Percentiles rank a stretch among this genome's conserved stretches.
phyloP scores from a whole-genome alignment of 2,797 vertebrate genomes.

The Onychomys torridus region DNA sequence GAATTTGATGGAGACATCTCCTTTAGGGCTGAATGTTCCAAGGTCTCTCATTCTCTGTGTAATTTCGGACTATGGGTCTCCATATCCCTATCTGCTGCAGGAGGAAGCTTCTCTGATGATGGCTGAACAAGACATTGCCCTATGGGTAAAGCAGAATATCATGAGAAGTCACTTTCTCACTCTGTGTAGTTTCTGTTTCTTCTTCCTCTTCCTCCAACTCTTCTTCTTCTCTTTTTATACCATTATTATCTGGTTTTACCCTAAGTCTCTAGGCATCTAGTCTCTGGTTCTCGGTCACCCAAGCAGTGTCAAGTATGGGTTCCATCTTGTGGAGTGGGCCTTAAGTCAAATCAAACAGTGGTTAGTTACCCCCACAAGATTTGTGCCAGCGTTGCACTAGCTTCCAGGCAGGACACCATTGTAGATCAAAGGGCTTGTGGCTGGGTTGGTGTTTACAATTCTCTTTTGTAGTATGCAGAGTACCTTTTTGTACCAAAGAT shows the following conservation, averaged over 20 bases:
- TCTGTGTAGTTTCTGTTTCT: no score
- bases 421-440: not conserved
- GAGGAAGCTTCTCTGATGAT: not conserved
- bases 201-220: no score
- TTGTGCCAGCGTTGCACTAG: no score
- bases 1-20: not conserved
- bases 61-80: not conserved
- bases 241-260: not conserved
- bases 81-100: not conserved
- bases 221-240: no score
- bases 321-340: not conserved
- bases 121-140: not conserved
- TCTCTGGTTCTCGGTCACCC: not conserved
- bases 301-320: no score
- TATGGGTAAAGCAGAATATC: not conserved
- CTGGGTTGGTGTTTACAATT: not conserved
- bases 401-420: not conserved
- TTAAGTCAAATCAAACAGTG: not conserved
- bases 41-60: not conserved
- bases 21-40: not conserved
- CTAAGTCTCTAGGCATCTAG: not conserved
- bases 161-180: not conserved
- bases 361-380: not conserved
- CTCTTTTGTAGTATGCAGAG: not conserved
- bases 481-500: not conserved